Conservation (phyloP, 2,888 invertebrate genomes). For the Empis stercorea region DNA sequence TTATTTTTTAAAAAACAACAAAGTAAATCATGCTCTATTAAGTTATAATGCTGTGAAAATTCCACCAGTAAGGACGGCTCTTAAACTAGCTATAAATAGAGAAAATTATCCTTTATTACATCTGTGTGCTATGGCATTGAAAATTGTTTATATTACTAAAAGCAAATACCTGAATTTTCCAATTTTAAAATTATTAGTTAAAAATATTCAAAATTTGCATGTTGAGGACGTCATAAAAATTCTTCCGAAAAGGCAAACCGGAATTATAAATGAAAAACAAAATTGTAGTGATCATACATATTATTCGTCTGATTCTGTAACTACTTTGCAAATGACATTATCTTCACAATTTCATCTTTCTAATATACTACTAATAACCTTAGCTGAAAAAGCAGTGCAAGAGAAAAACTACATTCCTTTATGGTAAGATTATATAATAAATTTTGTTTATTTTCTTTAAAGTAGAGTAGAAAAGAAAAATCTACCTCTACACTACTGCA, state of each 20-base stretch:
- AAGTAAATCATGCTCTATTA: conserved; percentile 62
- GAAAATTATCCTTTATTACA: conserved; percentile 36
- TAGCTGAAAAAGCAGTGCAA: conserved; percentile 33
- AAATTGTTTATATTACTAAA: conserved; percentile 28
- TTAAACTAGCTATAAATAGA: conserved; percentile 36
- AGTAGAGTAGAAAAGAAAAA: no score
- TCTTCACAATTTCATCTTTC: conserved; percentile 37
- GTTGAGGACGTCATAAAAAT: conserved; percentile 29
- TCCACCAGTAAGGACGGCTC: conserved; percentile 34
- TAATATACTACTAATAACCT: conserved; percentile 32
- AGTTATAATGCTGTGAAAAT: conserved; percentile 66
- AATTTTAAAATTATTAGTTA: conserved; percentile 23
- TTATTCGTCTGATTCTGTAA: conserved; percentile 28
- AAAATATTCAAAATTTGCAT: conserved; percentile 29
- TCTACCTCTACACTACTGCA: no score
- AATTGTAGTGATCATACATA: conserved; percentile 33
- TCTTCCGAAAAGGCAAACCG: conserved; percentile 17
- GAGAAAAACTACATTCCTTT: conserved; percentile 34
- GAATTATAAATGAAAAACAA: conserved; percentile 22
- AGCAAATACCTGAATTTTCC: conserved; percentile 26
- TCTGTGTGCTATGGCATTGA: conserved; percentile 35
- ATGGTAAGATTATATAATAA: conserved; percentile 21
- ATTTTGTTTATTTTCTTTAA: no score
- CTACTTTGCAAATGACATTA: conserved; percentile 33
- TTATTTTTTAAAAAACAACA: conserved; percentile 58